Evolutionary conservation across 2,113 vertebrate genomes (phyloP), one percentile per base, ranked within the genome.

Genomic region (Asarcornis scutulata): DNA sequence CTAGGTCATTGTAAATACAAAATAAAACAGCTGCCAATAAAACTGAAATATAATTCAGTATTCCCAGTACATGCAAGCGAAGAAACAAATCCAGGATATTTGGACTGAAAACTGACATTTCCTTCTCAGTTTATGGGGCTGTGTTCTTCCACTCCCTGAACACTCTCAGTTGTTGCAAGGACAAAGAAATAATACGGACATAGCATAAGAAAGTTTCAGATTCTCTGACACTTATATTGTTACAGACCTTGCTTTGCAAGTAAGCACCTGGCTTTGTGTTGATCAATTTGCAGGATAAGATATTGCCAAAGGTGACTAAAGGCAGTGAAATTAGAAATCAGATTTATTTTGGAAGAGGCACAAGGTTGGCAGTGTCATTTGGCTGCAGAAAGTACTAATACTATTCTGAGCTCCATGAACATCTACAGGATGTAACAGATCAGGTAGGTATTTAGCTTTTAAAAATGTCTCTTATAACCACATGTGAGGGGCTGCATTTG

Each of bases 11-110:
- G 79, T 48, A 93, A 93, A 95, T 48, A 90, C 56, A 64, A 93
- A 95, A 80, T 63, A 81, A 96, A 88, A 18, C 64, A 90, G 64
- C 88, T 94, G 91, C 91, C 83, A 93, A 75, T 93, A 93, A 95
- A 94, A 78, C 79, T 42, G 78, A 92, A 91, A 58, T 87, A 64
- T 83, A 90, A 77, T 89, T 86, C 72, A n/a, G 78, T 91, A 71
- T 96, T 95, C 85, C 72, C 60, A 86, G 66, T 18, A 44, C 52
- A 11, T 1, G 38, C 60, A 11, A 56, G 83, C 59, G 46, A 48
- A 64, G 86, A 82, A 83, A 48, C 72, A 78, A 91, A 81, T 78
- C 60, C 82, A 38, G 73, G 87, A 67, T 83, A 76, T 48, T 77
- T 25, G 25, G 82, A 56, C 62, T 82, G 84, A 78, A 71, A 94